These are phyloP conservation scores for Elgaria multicarinata DNA, from an alignment of 2,113 vertebrate species.

Conservation along the genomic window DNA sequence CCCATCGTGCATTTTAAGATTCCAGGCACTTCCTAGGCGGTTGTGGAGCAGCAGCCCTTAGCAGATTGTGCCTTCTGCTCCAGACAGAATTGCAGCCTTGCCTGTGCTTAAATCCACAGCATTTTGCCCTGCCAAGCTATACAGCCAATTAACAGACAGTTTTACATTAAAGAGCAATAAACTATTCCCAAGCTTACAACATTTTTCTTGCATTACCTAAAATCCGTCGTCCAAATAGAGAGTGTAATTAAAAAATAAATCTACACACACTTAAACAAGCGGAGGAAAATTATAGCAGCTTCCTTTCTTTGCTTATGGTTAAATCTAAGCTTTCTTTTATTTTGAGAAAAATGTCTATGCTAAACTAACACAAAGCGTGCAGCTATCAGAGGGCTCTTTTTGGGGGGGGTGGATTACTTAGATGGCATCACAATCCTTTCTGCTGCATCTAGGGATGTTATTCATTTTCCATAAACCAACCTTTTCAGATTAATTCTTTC, in stretches of 20 bases:
- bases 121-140: conserved; percentile 54
- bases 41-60: not conserved
- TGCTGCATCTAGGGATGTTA: not conserved
- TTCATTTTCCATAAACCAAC: not conserved
- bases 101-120: conserved; percentile 33
- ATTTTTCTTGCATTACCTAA: conserved; percentile 34
- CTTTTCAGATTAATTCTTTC: not conserved
- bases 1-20: not conserved
- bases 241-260: conserved; percentile 62
- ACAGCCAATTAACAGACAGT: conserved; percentile 57
- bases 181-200: conserved; percentile 40
- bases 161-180: conserved; percentile 64
- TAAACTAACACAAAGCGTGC: not conserved
- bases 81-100: conserved; percentile 24
- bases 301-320: conserved; percentile 21
- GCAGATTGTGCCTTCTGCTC: not conserved
- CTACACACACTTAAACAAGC: conserved; percentile 45
- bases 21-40: not conserved
- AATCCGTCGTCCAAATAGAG: conserved; percentile 49
- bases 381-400: too few species aligned
- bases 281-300: conserved; percentile 42
- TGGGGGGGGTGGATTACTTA: not conserved
- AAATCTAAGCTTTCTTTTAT: not conserved
- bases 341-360: not conserved
- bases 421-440: not conserved